Percentiles rank a stretch among this genome's conserved stretches.
These are phyloP conservation scores for Rhagologus leucostigma DNA, from an alignment of 2,113 vertebrate genomes.

Conservation along the genomic window DNA sequence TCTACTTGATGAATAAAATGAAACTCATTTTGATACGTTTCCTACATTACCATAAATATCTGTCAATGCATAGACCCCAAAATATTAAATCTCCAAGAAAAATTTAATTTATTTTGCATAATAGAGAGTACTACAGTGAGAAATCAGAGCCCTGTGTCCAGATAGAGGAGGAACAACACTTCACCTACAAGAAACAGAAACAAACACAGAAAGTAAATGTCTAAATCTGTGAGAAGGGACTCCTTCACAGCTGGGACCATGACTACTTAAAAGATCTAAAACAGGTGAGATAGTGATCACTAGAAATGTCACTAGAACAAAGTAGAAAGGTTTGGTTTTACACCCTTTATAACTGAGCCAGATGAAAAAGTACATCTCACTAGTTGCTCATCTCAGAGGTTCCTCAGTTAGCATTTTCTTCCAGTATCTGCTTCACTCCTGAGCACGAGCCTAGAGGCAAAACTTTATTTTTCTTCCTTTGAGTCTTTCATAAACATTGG, in stretches of 20 bases:
- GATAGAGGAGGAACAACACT: background rate
- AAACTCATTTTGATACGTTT: background rate
- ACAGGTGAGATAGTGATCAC: background rate
- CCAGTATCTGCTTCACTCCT: background rate
- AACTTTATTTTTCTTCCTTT: background rate
- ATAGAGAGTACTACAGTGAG: background rate
- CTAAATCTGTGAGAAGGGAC: rapidly evolving
- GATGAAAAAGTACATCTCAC: background rate
- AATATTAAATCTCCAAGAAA: background rate
- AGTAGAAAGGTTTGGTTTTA: background rate
- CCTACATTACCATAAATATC: background rate
- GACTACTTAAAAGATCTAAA: background rate
- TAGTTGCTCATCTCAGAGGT: background rate
- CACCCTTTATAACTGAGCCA: background rate
- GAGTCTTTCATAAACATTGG: background rate
- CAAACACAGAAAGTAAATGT: background rate
- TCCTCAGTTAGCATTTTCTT: background rate
- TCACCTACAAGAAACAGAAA: background rate
- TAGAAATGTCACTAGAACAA: background rate
- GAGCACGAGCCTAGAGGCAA: background rate
- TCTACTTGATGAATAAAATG: background rate
- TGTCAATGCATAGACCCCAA: background rate
- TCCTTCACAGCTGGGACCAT: background rate
- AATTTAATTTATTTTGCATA: background rate
- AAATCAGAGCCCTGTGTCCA: background rate